These are phyloP conservation scores for Stomatorhinus walkeri DNA, from an alignment of 2,797 vertebrate species.

Conservation along the genomic window DNA sequence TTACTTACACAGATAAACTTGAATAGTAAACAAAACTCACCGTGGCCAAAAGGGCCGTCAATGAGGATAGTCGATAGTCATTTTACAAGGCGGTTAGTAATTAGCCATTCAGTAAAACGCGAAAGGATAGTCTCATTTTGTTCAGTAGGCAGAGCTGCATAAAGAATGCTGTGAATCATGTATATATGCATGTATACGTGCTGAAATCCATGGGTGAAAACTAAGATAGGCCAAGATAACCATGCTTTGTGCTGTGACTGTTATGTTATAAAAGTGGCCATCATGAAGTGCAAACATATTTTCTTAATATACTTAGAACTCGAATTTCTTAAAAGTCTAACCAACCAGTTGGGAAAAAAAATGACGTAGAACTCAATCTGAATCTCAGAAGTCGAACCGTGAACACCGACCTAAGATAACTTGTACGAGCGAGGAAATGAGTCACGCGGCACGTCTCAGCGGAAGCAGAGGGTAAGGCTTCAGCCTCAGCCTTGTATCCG, in stretches of 20 bases:
- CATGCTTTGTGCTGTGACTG: background rate
- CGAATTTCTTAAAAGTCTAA: too few relatives aligned
- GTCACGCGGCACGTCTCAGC: too few relatives aligned
- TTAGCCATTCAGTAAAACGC: background rate
- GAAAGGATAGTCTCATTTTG: background rate
- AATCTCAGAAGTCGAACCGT: too few relatives aligned
- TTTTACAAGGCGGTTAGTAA: background rate
- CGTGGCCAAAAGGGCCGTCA: background rate
- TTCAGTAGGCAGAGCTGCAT: background rate
- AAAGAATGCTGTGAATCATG: background rate
- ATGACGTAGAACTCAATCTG: too few relatives aligned
- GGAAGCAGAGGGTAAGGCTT: too few relatives aligned
- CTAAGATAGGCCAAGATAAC: background rate
- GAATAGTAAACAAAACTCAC: background rate
- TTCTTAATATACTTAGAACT: too few relatives aligned
- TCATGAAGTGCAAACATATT: too few relatives aligned
- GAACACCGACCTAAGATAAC: too few relatives aligned
- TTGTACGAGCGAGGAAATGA: too few relatives aligned
- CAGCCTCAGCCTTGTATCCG: too few relatives aligned
- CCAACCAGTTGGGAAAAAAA: too few relatives aligned
- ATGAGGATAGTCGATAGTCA: background rate
- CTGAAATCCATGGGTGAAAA: background rate
- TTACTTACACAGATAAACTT: background rate
- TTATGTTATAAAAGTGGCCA: background rate
- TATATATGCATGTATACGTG: background rate